These are phyloP conservation scores for Drosophila setifemur DNA, from an alignment of 1,140 invertebrate species.

Conservation along the genomic window DNA sequence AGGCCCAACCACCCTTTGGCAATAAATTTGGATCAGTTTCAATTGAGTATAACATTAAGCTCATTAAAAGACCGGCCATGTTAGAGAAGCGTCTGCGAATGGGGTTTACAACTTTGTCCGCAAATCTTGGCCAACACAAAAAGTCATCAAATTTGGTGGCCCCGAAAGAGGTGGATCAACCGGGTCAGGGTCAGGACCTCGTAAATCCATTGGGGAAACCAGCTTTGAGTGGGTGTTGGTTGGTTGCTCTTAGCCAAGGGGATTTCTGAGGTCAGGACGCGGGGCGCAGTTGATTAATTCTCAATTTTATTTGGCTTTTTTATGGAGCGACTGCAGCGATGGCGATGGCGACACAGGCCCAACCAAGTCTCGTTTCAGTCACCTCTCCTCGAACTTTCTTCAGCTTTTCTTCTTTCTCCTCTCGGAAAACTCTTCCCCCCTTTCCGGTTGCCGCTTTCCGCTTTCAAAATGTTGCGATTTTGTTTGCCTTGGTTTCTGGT, in stretches of 20 bases:
- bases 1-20: not conserved
- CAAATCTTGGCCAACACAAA: not conserved
- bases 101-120: slow-evolving; percentile 1
- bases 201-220: slow-evolving; percentile 36
- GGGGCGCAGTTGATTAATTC: slow-evolving; percentile 62
- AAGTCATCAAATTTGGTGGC: slow-evolving; percentile 2
- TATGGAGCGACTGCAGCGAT: slow-evolving; percentile 47
- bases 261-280: slow-evolving; percentile 10
- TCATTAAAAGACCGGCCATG: slow-evolving; percentile 31
- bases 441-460: too few relatives aligned
- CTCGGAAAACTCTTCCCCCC: too few relatives aligned
- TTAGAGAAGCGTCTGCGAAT: not conserved
- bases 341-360: not conserved
- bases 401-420: not conserved
- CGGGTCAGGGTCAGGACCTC: slow-evolving; percentile 8
- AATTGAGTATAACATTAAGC: not conserved
- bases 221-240: too few relatives aligned
- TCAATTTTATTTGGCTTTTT: slow-evolving; percentile 66
- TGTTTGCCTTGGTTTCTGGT: slow-evolving; percentile 25
- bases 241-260: too few relatives aligned
- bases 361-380: not conserved
- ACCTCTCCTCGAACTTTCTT: not conserved
- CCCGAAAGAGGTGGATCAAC: not conserved
- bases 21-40: slow-evolving; percentile 6
- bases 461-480: slow-evolving; percentile 23